These are phyloP conservation scores for Drosophila rhopaloa DNA, from an alignment of 1,140 invertebrate species.

Conservation along the genomic window DNA sequence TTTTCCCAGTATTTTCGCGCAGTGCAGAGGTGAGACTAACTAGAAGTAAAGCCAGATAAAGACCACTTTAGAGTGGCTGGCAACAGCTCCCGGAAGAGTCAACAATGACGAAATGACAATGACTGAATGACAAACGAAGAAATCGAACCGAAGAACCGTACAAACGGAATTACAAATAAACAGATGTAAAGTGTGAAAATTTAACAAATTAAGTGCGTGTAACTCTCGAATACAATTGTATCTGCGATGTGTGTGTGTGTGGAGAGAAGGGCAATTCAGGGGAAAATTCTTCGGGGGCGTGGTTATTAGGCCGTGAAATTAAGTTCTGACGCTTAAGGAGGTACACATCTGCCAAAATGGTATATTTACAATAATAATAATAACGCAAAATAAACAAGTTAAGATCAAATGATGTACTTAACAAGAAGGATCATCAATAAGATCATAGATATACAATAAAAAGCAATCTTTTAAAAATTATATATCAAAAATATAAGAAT, in stretches of 20 bases:
- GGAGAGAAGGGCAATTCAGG: slow-evolving; percentile 32
- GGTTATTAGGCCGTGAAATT: slow-evolving; percentile 5
- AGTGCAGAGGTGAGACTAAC: slow-evolving; percentile 6
- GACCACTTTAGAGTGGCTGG: slow-evolving; percentile 28
- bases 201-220: slow-evolving; percentile 75
- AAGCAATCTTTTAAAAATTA: too few relatives aligned
- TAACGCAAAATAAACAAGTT: slow-evolving; percentile 11
- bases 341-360: neutral
- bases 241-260: slow-evolving; percentile 8
- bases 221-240: slow-evolving; percentile 43
- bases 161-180: slow-evolving; percentile 46
- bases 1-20: slow-evolving; percentile 4
- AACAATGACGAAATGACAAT: slow-evolving; percentile 46
- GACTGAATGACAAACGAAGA: slow-evolving; percentile 33
- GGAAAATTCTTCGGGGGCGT: slow-evolving; percentile 26
- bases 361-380: slow-evolving; percentile 18
- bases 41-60: slow-evolving; percentile 20
- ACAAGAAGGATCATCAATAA: too few relatives aligned
- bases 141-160: slow-evolving; percentile 36
- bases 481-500: too few relatives aligned
- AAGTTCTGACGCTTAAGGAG: neutral
- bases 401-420: too few relatives aligned
- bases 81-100: slow-evolving; percentile 59
- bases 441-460: too few relatives aligned
- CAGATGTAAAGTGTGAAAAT: slow-evolving; percentile 74